These are phyloP conservation scores for Halictus quadricinctus DNA, from an alignment of 2,888 invertebrate species.

Conservation along the genomic window DNA sequence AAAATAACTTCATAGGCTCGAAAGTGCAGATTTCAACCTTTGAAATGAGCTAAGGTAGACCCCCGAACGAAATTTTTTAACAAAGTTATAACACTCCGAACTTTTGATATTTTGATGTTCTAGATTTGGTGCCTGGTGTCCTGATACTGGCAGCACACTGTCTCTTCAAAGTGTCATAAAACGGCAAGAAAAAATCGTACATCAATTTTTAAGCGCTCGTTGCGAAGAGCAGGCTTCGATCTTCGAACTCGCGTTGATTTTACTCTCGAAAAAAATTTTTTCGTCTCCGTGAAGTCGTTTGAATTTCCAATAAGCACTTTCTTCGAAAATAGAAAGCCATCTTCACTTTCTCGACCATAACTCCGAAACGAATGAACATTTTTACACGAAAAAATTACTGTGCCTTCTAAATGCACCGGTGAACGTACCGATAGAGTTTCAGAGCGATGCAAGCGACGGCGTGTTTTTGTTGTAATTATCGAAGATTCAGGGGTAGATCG, in stretches of 20 bases:
- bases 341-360: neutral
- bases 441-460: neutral
- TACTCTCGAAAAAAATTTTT: neutral
- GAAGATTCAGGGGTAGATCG: neutral
- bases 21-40: neutral
- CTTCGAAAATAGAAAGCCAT: neutral
- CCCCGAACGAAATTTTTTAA: neutral
- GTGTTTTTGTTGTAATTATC: neutral
- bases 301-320: neutral
- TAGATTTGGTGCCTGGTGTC: too few species aligned
- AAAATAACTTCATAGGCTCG: fast-evolving
- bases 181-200: neutral
- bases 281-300: neutral
- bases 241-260: neutral
- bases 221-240: neutral
- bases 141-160: too few species aligned
- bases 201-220: neutral
- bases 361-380: neutral
- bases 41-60: neutral
- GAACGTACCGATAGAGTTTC: neutral
- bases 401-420: neutral
- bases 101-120: neutral
- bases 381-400: neutral
- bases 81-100: neutral
- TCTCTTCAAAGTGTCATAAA: neutral